Evolutionary conservation across 35 echinoderm and acorn worm genomes (phyloP), one percentile per base, ranked within the genome.

Genomic region (Ptychodera flava): DNA sequence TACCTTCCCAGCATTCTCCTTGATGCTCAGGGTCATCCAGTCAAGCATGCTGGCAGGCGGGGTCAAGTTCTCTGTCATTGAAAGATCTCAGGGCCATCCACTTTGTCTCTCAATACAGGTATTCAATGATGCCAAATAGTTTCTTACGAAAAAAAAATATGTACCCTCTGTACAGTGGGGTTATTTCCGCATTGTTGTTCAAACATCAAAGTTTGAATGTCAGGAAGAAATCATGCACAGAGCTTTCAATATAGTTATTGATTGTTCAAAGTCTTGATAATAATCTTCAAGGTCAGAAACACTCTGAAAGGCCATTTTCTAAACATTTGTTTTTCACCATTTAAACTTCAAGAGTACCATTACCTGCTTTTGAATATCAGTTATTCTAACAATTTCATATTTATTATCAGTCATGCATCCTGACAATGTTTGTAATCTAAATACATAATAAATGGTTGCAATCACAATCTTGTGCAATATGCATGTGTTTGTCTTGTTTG

Each of bases 1-100:
- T 35, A 90, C 88, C 10, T 89, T 95, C 78, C 94, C 94, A 35
- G 84, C 78, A 81, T 95, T 83, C 85, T 92, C 94, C 79, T 35
- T 90, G 0, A 1, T 89, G 1, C 52, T 89, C 22, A 84, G 94
- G 85, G 35, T 92, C 15, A 35, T 83, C 0, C 77, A 83, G 0
- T 89, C 87, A 14, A 77, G 89, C 31, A 75, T 52, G 64, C 36
- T 89, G 30, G 79, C 77, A 31, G 32, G 53, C 33, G 86, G 86
- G 31, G 91, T 92, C 33, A 35, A 88, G 38, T 92, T 92, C 22
- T 12, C 45, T 12, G 45, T 64, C 45, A 64, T 64, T 12, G 45
- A 64, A 6, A 64, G 45, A 64, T 12, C 22, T 64, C 45, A 64
- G 45, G 45, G 45, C 6, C 45, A 64, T 64, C 45, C 45, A 64